phyloP scores from a whole-genome alignment of 2,797 vertebrate genomes.

The Loris lydekkerianus region DNA sequence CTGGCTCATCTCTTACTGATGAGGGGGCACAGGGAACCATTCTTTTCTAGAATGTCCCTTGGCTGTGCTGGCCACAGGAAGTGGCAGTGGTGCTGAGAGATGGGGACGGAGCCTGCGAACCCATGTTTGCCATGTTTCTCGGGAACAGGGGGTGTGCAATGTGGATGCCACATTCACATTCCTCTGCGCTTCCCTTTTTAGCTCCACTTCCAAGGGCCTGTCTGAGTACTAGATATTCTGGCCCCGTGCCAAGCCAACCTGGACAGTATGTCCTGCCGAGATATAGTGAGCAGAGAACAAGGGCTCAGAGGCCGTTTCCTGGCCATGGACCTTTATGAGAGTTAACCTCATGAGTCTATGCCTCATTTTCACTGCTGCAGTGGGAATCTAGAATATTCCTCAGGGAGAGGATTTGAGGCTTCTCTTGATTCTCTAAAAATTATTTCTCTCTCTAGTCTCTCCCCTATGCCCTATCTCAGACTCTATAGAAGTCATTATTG shows the following conservation, averaged over 20 bases:
- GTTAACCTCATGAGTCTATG: neutral
- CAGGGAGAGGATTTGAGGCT: neutral
- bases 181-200: neutral
- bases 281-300: neutral
- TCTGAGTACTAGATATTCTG: neutral
- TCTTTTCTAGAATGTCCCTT: neutral
- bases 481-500: neutral
- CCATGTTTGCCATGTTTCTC: accelerated
- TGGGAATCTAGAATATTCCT: neutral
- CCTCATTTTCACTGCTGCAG: neutral
- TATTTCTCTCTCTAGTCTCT: neutral
- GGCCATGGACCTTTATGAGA: neutral
- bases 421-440: neutral
- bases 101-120: neutral
- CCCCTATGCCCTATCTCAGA: neutral
- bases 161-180: neutral
- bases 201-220: neutral
- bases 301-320: neutral
- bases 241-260: neutral
- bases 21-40: accelerated
- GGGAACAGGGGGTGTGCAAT: accelerated
- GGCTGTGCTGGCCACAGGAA: accelerated
- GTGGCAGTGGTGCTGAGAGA: neutral
- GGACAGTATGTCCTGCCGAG: neutral
- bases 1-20: neutral